Evolutionary conservation across 2,888 invertebrate species (phyloP), one percentile per base, ranked within the genome.

Genomic region (Meteorus cinctellus): DNA sequence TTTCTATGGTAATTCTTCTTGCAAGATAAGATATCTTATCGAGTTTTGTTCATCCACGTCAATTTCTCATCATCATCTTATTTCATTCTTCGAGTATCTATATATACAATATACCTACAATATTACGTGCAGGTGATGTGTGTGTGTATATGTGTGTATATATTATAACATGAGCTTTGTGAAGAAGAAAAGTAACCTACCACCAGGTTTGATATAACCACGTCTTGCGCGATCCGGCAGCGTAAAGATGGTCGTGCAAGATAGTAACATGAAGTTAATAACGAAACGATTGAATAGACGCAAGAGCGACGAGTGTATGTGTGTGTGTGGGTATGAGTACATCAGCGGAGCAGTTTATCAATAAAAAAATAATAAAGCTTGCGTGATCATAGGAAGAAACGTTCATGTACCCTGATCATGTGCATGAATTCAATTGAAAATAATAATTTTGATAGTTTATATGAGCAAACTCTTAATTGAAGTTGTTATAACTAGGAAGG

Each of bases 191-290:
- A 55, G 55, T 55, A 19, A 55, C 55, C 19, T 55, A 55, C 55
- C 55, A 55, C 55, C 19, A 55, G 19, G 55, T 55, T 68, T 45
- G 68, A 70, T 69, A 69, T 69, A 69, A 83, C 81, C 80, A 84
- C 84, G 84, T 82, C 83, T 84, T 81, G 81, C 83, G 84, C 84
- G 86, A 85, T 86, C 82, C 85, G 82, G 83, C 86, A 84, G 85
- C 85, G 86, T 86, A 85, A 87, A 88, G 86, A 87, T 87, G 85
- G 84, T 86, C 84, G 84, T 83, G 83, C 83, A 78, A 86, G 88
- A 87, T 87, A 87, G 84, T 82, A 82, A 55, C 55, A 48, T 81
- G 82, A 83, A 87, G 87, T 88, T 88, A 88, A 88, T 87, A 86
- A 87, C 86, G 86, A 85, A 55, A 82, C 84, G 82, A 81, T 78